A percentile compares a stretch with the other conserved stretches of the same genome.
Evolutionary conservation across 2,888 invertebrate genomes (phyloP).

Genomic region (Ormyrus labotus): DNA sequence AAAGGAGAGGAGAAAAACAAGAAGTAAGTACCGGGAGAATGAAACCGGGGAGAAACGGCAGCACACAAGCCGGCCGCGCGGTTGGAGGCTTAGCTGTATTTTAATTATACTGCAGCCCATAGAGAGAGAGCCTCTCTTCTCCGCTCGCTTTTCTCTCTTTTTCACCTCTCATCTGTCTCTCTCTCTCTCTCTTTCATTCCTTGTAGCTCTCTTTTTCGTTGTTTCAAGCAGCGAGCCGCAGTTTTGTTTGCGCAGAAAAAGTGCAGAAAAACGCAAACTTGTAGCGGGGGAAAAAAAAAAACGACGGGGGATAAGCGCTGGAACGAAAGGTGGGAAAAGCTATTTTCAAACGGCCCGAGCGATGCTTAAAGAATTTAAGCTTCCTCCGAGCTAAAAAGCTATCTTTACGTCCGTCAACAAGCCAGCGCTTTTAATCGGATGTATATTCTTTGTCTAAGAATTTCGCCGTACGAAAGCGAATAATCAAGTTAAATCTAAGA

Average conservation of each 20-base stretch:
- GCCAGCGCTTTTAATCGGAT: too few relatives aligned
- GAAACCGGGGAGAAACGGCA: constrained; percentile 57
- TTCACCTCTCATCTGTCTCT: constrained; percentile 58
- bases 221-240: constrained; percentile 33
- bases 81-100: constrained; percentile 74
- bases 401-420: too few relatives aligned
- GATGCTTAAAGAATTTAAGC: constrained; percentile 8
- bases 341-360: constrained; percentile 17
- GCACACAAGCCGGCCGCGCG: constrained; percentile 65
- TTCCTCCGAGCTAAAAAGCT: too few relatives aligned
- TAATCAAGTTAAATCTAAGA: too few relatives aligned
- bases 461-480: too few relatives aligned
- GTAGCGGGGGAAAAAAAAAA: constrained; percentile 53
- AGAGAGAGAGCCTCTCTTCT: constrained; percentile 62
- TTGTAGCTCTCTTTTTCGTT: constrained; percentile 56
- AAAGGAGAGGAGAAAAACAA: constrained; percentile 54
- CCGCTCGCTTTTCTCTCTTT: constrained; percentile 58
- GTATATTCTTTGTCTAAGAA: too few relatives aligned
- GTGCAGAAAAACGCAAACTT: constrained; percentile 32
- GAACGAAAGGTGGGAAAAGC: constrained; percentile 56
- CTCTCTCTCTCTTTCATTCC: constrained; percentile 57
- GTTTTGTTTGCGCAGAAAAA: constrained; percentile 38
- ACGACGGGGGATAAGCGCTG: constrained; percentile 54
- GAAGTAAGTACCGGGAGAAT: constrained; percentile 44
- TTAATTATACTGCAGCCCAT: constrained; percentile 68